These are phyloP conservation scores for Neoascia interrupta DNA, from an alignment of 2,888 invertebrate species.

Conservation along the genomic window DNA sequence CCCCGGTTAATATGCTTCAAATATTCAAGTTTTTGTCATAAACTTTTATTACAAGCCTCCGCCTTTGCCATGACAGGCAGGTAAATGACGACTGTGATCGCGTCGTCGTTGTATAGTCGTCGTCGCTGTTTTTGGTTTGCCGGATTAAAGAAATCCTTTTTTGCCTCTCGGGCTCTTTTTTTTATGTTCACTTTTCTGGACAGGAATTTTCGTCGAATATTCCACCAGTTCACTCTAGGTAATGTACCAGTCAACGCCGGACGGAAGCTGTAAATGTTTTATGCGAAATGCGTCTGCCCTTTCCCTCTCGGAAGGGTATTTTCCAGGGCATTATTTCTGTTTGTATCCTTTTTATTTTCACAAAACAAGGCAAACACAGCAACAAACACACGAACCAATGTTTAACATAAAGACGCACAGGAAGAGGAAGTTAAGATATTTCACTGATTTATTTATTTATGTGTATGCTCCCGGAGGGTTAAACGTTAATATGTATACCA, in stretches of 20 bases:
- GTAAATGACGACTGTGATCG: constrained; percentile 29
- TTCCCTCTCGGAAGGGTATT: constrained; percentile 8
- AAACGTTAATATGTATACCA: constrained; percentile 35
- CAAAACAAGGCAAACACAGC: too few species aligned
- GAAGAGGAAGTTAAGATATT: constrained; percentile 44
- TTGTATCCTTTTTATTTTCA: constrained; percentile 4
- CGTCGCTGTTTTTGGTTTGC: too few species aligned
- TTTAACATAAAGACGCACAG: constrained; percentile 3
- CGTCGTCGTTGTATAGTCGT: neutral
- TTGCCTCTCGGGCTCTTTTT: neutral
- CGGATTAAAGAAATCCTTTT: constrained; percentile 35
- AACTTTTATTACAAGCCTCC: constrained; percentile 30
- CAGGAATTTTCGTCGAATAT: constrained; percentile 16
- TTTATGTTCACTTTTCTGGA: constrained; percentile 13
- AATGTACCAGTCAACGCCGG: constrained; percentile 10
- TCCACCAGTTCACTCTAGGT: neutral
- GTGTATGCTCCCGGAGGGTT: constrained; percentile 23
- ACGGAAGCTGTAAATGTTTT: constrained; percentile 56
- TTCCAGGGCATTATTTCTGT: constrained; percentile 17
- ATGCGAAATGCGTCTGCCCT: constrained; percentile 10
- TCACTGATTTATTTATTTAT: constrained; percentile 64
- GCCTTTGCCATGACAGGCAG: constrained; percentile 35
- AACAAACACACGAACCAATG: neutral
- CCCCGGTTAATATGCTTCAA: constrained; percentile 11
- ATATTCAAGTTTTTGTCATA: constrained; percentile 45